Base-by-base conservation (phyloP, 2,113 vertebrate genomes). In the Pogonocichla stellata region DNA sequence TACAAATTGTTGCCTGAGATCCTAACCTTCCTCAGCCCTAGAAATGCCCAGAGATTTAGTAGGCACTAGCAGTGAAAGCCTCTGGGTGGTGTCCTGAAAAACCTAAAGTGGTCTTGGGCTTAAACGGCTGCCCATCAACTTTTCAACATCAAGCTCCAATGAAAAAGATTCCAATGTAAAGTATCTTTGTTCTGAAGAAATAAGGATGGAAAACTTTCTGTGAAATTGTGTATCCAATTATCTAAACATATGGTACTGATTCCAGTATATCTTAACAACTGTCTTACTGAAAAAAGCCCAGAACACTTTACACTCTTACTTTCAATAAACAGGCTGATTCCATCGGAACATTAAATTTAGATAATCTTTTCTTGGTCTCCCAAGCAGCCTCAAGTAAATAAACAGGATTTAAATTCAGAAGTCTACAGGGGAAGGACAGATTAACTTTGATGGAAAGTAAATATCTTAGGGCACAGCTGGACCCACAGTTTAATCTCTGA, bases 361-460 rank as follows among this genome's bases (percentile, higher is more conserved):
- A 77, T 54, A 81, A 86, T 66, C 66, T 81, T 67, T 82, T 71
- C 62, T 38, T 65, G 31, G 31, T 95, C 47, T 94, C 50, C 24
- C 74, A 87, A 83, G 80, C 29, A 87, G 50, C 90, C 69, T 69
- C 60, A 73, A 94, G 80, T 85, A 91, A 91, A 90, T 57, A 90
- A 88, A 93, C 28, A 92, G 42, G 57, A 87, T 80, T 92, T 92
- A 88, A 88, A 86, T 84, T 73, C 75, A 73, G 31, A 80, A 91
- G 33, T 80, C 50, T 83, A 57, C 50, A 65, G 15, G 25, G 25
- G 72, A 91, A 82, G 18, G 17, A 28, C 31, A 94, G 78, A 91
- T 79, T 67, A 78, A 86, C 58, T 94, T 20, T 81, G 25, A 72
- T 56, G n/a, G 56, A 88, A 90, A 40, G 60, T 71, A 95, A 92